Evolutionary conservation across 2,888 invertebrate species (phyloP).

Genomic region (Phalera bucephala): DNA sequence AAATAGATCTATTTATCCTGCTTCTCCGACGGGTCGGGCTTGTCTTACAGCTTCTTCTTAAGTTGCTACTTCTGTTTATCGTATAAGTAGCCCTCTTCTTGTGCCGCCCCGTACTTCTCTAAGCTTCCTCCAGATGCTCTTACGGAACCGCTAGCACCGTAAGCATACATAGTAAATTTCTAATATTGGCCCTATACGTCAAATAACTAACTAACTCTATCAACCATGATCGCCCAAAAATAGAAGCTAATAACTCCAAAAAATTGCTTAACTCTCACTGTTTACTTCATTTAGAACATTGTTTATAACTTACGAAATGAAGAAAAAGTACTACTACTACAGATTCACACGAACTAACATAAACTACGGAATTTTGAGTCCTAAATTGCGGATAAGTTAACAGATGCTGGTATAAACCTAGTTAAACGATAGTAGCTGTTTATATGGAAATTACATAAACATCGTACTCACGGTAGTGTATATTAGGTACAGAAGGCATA

Average conservation of each 20-base stretch:
- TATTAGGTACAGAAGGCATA: too few species aligned
- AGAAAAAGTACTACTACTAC: neutral
- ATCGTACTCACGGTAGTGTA: too few species aligned
- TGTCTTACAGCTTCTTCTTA: conserved; percentile 43
- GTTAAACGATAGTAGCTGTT: neutral
- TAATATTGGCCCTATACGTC: too few species aligned
- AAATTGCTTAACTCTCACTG: too few species aligned
- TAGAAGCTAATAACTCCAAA: too few species aligned
- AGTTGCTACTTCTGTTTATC: conserved; percentile 53
- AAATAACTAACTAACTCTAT: too few species aligned
- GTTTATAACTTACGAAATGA: too few species aligned
- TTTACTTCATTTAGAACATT: too few species aligned
- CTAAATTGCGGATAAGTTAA: conserved; percentile 6
- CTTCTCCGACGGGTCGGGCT: conserved; percentile 11
- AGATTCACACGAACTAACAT: conserved; percentile 1
- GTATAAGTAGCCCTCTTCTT: conserved; percentile 65
- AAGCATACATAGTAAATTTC: too few species aligned
- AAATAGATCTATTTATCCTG: conserved; percentile 7
- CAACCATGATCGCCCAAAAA: too few species aligned
- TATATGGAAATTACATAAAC: neutral
- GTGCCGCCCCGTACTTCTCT: conserved; percentile 52
- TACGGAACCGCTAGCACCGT: conserved; percentile 52
- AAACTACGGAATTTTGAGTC: conserved; percentile 8
- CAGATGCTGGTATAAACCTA: conserved; percentile 11
- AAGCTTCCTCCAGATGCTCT: conserved; percentile 57